phyloP scores from a whole-genome alignment of 23 tunicate species.

The Halocynthia roretzi region DNA sequence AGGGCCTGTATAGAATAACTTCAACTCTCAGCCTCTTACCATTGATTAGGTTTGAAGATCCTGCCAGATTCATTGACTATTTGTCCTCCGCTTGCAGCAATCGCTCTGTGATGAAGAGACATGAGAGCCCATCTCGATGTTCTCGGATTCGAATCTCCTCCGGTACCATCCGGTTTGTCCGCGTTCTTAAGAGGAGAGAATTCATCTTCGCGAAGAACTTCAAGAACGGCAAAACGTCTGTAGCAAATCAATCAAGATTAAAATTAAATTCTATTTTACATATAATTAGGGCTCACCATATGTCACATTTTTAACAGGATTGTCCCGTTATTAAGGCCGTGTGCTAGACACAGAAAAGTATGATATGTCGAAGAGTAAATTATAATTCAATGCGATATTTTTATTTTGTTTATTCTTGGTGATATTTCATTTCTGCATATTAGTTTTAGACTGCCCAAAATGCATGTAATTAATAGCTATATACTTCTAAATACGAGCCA shows the following conservation, averaged over 20 bases:
- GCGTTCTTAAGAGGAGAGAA: conserved; percentile 98
- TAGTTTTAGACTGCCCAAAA: too few relatives aligned
- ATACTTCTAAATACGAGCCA: neutral
- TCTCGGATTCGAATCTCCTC: conserved; percentile 59
- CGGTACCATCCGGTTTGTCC: conserved; percentile 25
- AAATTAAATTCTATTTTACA: too few relatives aligned
- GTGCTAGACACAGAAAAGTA: too few relatives aligned
- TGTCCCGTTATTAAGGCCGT: too few relatives aligned
- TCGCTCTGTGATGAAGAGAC: conserved; percentile 65
- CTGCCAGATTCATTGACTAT: conserved; percentile 43
- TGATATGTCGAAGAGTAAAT: too few relatives aligned
- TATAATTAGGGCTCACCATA: too few relatives aligned
- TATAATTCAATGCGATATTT: too few relatives aligned
- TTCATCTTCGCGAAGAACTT: conserved; percentile 85
- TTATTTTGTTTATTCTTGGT: too few relatives aligned
- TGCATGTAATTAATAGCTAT: too few relatives aligned
- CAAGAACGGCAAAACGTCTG: conserved; percentile 86
- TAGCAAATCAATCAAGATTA: neutral
- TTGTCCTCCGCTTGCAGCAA: conserved; percentile 75
- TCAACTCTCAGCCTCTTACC: conserved; percentile 29
- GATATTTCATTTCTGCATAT: too few relatives aligned
- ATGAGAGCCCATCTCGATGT: conserved; percentile 65
- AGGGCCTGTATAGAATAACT: neutral
- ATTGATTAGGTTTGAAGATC: conserved; percentile 21
- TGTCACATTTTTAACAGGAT: too few relatives aligned